phyloP scores from a whole-genome alignment of 1,140 invertebrate species.

The Pogonus chalceus region DNA sequence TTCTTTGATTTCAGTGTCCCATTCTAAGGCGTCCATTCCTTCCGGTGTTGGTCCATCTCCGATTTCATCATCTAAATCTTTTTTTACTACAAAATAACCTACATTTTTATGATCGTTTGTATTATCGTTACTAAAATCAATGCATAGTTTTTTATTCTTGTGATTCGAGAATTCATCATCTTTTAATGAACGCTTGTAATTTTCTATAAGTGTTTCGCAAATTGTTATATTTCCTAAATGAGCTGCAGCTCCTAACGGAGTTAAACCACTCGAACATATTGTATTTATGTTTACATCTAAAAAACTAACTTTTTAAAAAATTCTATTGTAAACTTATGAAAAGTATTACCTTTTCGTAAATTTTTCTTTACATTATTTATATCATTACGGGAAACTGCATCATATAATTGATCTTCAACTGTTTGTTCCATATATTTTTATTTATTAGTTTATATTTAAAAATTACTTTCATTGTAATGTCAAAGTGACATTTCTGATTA shows the following conservation, averaged over 20 bases:
- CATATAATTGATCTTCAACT: not conserved
- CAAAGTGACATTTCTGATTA: not conserved
- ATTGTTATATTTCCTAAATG: conserved; percentile 36
- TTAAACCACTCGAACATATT: conserved; percentile 36
- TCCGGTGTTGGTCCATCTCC: conserved; percentile 45
- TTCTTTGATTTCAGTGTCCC: conserved; percentile 44
- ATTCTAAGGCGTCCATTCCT: conserved; percentile 48
- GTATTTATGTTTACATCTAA: conserved; percentile 39
- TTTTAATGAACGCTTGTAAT: conserved; percentile 23
- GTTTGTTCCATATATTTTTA: not conserved
- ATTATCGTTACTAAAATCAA: not conserved
- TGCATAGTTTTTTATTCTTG: conserved; percentile 19
- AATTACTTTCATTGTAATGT: not conserved
- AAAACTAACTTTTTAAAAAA: conserved; percentile 14
- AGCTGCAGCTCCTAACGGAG: conserved; percentile 37
- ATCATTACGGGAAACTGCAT: not conserved
- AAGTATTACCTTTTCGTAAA: conserved; percentile 12
- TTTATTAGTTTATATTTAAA: not conserved
- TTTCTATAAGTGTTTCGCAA: conserved; percentile 34
- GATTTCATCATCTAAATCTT: conserved; percentile 28
- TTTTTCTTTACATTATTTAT: not conserved
- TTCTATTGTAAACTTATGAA: conserved; percentile 21
- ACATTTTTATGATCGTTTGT: conserved; percentile 24
- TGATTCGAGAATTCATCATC: conserved; percentile 17
- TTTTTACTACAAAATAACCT: conserved; percentile 35